These are phyloP conservation scores for Gymnocheta viridis DNA, from an alignment of 2,888 invertebrate species.

Conservation along the genomic window DNA sequence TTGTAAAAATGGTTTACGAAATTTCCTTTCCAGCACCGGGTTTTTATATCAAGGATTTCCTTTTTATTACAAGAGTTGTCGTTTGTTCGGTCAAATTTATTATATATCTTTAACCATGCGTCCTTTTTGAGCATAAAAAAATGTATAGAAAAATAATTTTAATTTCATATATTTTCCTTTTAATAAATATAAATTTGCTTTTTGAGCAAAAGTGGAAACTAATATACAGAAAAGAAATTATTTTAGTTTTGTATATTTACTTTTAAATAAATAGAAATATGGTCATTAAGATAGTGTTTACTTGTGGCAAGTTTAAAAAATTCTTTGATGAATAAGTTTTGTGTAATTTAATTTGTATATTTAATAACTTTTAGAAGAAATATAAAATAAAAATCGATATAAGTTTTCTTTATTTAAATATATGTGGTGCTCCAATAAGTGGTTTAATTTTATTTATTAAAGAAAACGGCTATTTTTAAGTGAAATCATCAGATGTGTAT, in stretches of 20 bases:
- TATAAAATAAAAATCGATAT: neutral
- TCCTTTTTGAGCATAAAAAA: neutral
- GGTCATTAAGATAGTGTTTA: neutral
- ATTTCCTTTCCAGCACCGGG: constrained; percentile 56
- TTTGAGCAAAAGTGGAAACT: constrained; percentile 22
- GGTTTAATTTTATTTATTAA: no score
- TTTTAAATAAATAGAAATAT: neutral
- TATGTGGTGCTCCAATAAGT: no score
- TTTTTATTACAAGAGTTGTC: constrained; percentile 62
- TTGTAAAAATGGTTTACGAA: constrained; percentile 62
- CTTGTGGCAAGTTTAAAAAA: neutral
- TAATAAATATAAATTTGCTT: neutral
- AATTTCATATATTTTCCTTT: neutral
- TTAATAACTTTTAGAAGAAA: neutral
- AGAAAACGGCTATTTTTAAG: no score
- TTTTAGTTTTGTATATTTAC: neutral
- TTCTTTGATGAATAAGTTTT: neutral
- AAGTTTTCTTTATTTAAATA: neutral
- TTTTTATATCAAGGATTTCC: constrained; percentile 62
- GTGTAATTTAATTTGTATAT: neutral
- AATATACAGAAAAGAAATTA: neutral
- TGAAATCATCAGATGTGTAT: no score
- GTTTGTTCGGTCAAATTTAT: constrained; percentile 58
- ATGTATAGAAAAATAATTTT: neutral
- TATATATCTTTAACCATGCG: constrained; percentile 48